Percentiles rank a stretch among this genome's conserved stretches.
Evolutionary conservation across 2,797 vertebrate species (phyloP).

Genomic region (Varecia variegata): DNA sequence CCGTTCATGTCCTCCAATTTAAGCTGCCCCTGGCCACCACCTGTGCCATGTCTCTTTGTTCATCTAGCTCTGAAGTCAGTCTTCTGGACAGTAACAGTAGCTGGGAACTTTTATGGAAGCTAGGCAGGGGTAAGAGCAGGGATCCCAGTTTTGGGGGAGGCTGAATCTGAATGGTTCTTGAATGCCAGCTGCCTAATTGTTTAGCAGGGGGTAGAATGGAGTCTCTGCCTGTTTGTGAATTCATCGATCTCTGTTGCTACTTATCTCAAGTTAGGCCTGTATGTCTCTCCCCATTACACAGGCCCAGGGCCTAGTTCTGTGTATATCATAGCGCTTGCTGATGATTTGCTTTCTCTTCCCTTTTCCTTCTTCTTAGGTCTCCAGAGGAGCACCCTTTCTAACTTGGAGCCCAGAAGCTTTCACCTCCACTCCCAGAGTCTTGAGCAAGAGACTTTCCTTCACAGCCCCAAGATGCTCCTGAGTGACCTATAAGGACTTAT

Average conservation of each 20-base stretch:
- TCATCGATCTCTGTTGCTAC: not conserved
- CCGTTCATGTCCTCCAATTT: conserved; percentile 11
- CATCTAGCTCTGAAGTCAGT: conserved; percentile 54
- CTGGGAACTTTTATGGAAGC: conserved; percentile 59
- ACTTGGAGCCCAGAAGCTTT: not conserved
- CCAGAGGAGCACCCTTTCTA: conserved; percentile 13
- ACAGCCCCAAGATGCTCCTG: conserved; percentile 14
- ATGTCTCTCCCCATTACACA: not conserved
- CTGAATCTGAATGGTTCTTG: not conserved
- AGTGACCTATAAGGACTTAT: conserved; percentile 38
- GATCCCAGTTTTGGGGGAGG: not conserved
- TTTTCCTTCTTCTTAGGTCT: conserved; percentile 51
- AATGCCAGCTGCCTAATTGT: not conserved
- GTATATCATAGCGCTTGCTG: not conserved
- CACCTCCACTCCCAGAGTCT: not conserved
- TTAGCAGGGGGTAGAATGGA: not conserved
- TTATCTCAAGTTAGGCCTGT: not conserved
- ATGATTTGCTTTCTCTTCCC: conserved; percentile 28
- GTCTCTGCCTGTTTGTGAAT: conserved; percentile 8
- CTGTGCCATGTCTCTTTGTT: conserved; percentile 18
- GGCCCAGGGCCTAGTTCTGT: not conserved
- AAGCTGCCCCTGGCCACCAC: conserved; percentile 10
- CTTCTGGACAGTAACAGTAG: conserved; percentile 38
- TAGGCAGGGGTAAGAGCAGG: conserved; percentile 28
- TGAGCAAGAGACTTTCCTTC: conserved; percentile 24